Conservation (phyloP, 2,113 vertebrate species). For the Notiomystis cincta region DNA sequence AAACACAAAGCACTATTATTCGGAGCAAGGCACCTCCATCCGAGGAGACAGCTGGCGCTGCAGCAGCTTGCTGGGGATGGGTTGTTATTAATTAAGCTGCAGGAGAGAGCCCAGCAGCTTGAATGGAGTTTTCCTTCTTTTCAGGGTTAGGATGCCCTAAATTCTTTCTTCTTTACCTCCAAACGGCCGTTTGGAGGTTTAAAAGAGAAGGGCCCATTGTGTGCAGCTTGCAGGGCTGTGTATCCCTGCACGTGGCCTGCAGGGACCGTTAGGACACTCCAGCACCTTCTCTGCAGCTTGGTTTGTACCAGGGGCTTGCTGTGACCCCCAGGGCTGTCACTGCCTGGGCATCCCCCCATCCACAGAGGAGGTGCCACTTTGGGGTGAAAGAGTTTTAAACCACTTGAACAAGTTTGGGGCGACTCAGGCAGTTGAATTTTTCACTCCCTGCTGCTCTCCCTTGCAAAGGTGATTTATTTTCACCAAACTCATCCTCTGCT, state of each 20-base stretch:
- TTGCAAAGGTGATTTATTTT: neutral
- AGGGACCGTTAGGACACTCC: neutral
- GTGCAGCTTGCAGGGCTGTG: neutral
- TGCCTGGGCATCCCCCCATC: neutral
- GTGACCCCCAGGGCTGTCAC: neutral
- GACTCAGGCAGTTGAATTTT: rapidly evolving
- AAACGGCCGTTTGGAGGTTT: neutral
- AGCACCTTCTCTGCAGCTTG: neutral
- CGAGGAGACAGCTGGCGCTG: conserved; percentile 18
- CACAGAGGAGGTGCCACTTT: neutral
- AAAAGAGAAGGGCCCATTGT: neutral
- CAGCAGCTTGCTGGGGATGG: neutral
- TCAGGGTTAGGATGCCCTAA: conserved; percentile 18
- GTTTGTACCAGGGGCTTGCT: neutral
- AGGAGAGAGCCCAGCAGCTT: neutral
- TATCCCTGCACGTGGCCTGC: neutral
- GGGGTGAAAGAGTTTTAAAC: neutral
- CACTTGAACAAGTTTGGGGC: neutral
- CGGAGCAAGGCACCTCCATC: neutral
- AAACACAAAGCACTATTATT: conserved; percentile 46
- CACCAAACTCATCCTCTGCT: neutral
- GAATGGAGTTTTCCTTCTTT: conserved; percentile 32
- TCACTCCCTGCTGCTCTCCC: neutral
- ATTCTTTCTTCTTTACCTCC: conserved; percentile 33
- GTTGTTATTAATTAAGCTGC: conserved; percentile 42